phyloP scores from a whole-genome alignment of 2,113 vertebrate genomes.

The Takifugu flavidus region DNA sequence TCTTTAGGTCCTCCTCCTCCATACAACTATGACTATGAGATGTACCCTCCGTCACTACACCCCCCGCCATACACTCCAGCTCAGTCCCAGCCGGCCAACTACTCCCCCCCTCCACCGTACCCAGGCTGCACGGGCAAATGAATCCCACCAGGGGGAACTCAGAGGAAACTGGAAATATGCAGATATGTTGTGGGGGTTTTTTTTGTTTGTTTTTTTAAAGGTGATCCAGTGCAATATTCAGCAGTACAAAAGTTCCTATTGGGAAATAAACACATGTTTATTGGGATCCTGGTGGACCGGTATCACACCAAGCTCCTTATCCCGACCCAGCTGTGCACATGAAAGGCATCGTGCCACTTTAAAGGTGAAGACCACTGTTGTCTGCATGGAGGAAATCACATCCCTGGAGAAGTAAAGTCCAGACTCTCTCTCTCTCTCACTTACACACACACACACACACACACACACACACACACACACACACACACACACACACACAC shows the following conservation, averaged over 20 bases:
- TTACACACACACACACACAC: too few species aligned
- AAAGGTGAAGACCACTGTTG: constrained; percentile 42
- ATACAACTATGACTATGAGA: constrained; percentile 82
- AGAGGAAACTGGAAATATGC: neutral
- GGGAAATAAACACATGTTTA: neutral
- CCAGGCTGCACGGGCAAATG: constrained; percentile 82
- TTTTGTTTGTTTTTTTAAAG: too few species aligned
- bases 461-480: too few species aligned
- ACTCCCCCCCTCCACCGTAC: constrained; percentile 85
- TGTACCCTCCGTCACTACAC: constrained; percentile 76
- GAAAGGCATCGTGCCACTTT: constrained; percentile 25
- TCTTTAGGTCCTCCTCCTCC: constrained; percentile 82
- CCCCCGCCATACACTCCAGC: constrained; percentile 85
- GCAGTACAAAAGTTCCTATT: too few species aligned
- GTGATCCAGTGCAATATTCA: too few species aligned
- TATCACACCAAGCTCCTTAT: constrained; percentile 26
- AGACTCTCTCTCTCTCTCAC: neutral
- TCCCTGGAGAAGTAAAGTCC: constrained; percentile 7
- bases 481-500: too few species aligned
- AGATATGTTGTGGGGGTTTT: too few species aligned
- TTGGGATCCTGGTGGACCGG: constrained; percentile 15
- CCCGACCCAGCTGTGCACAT: constrained; percentile 31
- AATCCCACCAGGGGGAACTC: constrained; percentile 6
- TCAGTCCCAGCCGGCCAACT: constrained; percentile 67
- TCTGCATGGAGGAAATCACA: constrained; percentile 9